Evolutionary conservation across 2,888 invertebrate species (phyloP).

Genomic region (Oligia strigilis): DNA sequence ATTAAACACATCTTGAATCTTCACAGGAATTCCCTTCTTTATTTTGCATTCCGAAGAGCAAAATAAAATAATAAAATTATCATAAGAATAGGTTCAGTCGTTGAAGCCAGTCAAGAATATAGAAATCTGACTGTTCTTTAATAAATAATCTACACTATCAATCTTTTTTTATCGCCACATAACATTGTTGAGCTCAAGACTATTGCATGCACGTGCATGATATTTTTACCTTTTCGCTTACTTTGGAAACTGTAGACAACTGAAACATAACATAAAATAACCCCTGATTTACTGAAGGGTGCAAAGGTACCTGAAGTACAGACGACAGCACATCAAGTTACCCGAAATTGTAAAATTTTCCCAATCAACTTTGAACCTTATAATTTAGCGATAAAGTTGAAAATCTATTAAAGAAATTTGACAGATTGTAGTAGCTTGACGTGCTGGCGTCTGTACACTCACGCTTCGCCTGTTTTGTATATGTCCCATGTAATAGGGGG

Average conservation of each 20-base stretch:
- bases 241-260: neutral
- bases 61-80: slow-evolving; percentile 25
- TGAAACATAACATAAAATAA: neutral
- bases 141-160: neutral
- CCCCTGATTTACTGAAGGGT: neutral
- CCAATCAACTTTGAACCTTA: too few relatives aligned
- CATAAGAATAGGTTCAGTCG: neutral
- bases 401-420: too few relatives aligned
- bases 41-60: neutral
- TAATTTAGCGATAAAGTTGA: too few relatives aligned
- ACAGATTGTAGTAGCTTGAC: too few relatives aligned
- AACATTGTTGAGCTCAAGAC: neutral
- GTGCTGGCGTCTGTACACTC: too few relatives aligned
- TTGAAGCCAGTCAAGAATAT: neutral
- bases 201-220: neutral
- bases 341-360: too few relatives aligned
- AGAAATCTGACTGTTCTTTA: neutral
- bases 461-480: neutral
- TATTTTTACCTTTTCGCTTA: neutral
- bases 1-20: neutral
- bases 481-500: neutral
- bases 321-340: too few relatives aligned
- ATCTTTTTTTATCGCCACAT: too few relatives aligned
- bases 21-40: neutral
- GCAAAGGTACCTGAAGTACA: too few relatives aligned